These are phyloP conservation scores for Neotoxoptera formosana DNA, from an alignment of 1,140 invertebrate species.

Conservation along the genomic window DNA sequence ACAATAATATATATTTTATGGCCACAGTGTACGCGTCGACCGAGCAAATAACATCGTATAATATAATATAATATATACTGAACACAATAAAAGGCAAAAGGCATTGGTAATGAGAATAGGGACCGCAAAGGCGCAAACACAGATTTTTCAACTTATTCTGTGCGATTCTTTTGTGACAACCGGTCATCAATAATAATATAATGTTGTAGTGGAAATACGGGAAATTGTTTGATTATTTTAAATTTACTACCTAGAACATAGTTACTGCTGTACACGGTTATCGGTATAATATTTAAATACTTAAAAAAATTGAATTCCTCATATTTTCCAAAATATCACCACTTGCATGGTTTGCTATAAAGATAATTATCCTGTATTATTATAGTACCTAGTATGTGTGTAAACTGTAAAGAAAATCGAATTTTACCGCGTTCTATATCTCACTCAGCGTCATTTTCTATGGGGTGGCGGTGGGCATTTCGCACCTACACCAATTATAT, in stretches of 20 bases:
- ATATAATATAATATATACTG: neutral
- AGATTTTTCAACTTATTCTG: neutral
- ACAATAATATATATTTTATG: neutral
- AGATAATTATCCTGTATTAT: neutral
- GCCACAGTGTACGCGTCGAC: neutral
- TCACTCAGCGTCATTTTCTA: no score
- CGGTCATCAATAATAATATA: neutral
- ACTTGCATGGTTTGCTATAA: neutral
- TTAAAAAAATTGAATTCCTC: neutral
- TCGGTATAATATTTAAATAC: neutral
- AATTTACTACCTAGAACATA: no score
- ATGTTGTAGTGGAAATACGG: neutral
- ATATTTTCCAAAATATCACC: neutral
- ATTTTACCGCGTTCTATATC: no score
- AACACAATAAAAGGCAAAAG: neutral
- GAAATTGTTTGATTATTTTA: neutral
- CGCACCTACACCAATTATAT: no score
- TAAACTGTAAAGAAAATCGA: neutral
- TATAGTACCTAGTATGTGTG: no score
- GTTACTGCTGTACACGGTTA: neutral
- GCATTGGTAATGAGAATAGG: neutral
- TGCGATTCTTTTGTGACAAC: neutral
- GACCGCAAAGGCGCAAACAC: neutral
- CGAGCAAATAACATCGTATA: neutral
- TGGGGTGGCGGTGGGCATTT: no score